phyloP scores from a whole-genome alignment of 2,888 invertebrate species.

The Pomacea canaliculata region DNA sequence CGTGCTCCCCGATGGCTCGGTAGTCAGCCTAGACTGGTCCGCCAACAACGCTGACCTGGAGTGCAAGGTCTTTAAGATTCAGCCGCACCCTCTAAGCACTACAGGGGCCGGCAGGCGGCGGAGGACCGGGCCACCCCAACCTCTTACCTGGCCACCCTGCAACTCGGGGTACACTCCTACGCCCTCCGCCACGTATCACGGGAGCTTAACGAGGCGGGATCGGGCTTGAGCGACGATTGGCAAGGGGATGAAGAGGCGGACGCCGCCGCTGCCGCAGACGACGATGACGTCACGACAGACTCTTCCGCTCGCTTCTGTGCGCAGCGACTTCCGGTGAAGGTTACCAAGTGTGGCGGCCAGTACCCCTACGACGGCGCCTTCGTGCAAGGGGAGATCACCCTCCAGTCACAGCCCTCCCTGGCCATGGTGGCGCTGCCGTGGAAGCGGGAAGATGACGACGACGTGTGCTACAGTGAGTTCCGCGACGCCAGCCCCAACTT shows the following conservation, averaged over 20 bases:
- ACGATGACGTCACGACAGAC: neutral
- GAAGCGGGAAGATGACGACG: slow-evolving; percentile 34
- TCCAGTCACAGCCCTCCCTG: slow-evolving; percentile 27
- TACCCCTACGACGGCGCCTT: slow-evolving; percentile 41
- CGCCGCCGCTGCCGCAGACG: neutral
- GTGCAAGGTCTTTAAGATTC: slow-evolving; percentile 35
- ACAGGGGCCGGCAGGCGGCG: slow-evolving; percentile 3
- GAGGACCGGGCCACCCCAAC: slow-evolving; percentile 21
- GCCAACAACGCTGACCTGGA: slow-evolving; percentile 35
- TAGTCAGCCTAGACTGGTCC: slow-evolving; percentile 40
- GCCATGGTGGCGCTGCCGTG: slow-evolving; percentile 37
- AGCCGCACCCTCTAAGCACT: neutral
- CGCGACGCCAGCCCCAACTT: slow-evolving; percentile 31
- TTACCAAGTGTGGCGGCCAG: slow-evolving; percentile 42
- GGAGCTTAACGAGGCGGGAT: slow-evolving; percentile 17
- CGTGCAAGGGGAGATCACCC: slow-evolving; percentile 36
- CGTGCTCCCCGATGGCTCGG: slow-evolving; percentile 36
- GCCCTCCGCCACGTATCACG: slow-evolving; percentile 27
- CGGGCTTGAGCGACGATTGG: neutral
- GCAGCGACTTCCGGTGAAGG: slow-evolving; percentile 26
- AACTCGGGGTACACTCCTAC: slow-evolving; percentile 27
- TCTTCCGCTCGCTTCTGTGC: slow-evolving; percentile 9
- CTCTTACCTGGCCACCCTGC: slow-evolving; percentile 32
- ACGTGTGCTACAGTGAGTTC: slow-evolving; percentile 32
- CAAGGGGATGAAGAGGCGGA: neutral